Base-by-base conservation (phyloP, 2,797 vertebrate species). In the Hylomyscus alleni region DNA sequence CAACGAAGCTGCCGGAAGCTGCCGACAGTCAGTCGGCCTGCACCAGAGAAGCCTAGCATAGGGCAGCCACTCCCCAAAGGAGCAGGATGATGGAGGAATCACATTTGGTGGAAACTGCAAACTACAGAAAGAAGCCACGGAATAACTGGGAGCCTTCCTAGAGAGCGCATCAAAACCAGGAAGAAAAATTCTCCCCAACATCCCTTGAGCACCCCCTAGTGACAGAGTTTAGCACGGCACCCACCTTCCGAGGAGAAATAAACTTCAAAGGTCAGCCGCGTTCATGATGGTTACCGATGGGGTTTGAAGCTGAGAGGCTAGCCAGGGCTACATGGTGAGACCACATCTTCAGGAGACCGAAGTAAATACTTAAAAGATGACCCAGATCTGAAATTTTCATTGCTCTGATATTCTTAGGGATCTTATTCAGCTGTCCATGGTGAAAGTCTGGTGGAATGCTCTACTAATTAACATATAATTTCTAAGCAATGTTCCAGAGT, bases 401-500 rank as follows among this genome's bases (percentile, higher is more conserved):
- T 81, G 14, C 26, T 96, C 37, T 90, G 34, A 29, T 76, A 44
- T 37, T 89, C 37, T 80, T 86, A 72, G 82, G 77, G 10, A 65
- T 93, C 95, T 97, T 89, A 94, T 81, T 91, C 78, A 85, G 67
- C 26, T 89, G 19, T 26, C 62, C 3, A 11, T 14, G 29, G 69
- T 87, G 50, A 88, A 92, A 96, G 47, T 52, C 82, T 76, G 47
- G 6, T 72, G 82, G 92, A 96, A 76, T 82, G 91, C 76, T 62
- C 37, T 52, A 47, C 75, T 94, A 96, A 95, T 84, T 89, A 94
- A 20, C 69, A 17, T 8, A 87, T 37, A 91, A 92, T 97, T 76
- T 92, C 73, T 96, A 96, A 97, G 88, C 95, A 94, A 93, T 69
- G 93, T 86, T 84, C 77, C 50, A 95, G 90, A 97, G 93, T 95